phyloP scores from a whole-genome alignment of 2,888 invertebrate genomes.

The Heteromurus nitidus region DNA sequence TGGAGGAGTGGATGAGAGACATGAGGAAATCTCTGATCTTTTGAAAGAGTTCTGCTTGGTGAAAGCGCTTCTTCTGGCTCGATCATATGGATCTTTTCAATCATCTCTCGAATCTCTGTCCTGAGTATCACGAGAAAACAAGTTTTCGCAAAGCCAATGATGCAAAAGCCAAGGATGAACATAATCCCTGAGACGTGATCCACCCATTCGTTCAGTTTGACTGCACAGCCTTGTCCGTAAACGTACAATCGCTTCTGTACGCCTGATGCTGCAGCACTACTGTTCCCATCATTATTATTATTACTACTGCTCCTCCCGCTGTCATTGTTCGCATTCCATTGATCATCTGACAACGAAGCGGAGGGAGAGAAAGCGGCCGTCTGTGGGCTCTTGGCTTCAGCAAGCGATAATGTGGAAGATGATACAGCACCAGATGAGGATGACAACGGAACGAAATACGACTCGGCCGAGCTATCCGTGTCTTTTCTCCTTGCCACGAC shows the following conservation, averaged over 20 bases:
- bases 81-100: constrained; percentile 90
- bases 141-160: constrained; percentile 90
- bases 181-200: constrained; percentile 70
- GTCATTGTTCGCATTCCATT: constrained; percentile 37
- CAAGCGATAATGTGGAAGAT: constrained; percentile 40
- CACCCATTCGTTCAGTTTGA: constrained; percentile 63
- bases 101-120: constrained; percentile 84
- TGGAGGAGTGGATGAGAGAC: constrained; percentile 66
- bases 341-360: constrained; percentile 34
- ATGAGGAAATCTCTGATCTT: constrained; percentile 50
- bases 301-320: background rate
- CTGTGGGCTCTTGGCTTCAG: constrained; percentile 36
- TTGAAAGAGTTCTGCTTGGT: constrained; percentile 57
- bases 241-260: constrained; percentile 63
- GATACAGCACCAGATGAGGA: constrained; percentile 30
- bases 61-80: constrained; percentile 75
- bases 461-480: constrained; percentile 15
- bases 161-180: constrained; percentile 85
- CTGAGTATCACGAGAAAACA: constrained; percentile 91
- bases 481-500: background rate
- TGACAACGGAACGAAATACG: constrained; percentile 45
- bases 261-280: constrained; percentile 19
- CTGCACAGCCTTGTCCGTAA: constrained; percentile 69
- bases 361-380: constrained; percentile 39
- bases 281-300: constrained; percentile 14